Base-by-base conservation (phyloP, 2,113 vertebrate genomes). In the Hyaena hyaena region DNA sequence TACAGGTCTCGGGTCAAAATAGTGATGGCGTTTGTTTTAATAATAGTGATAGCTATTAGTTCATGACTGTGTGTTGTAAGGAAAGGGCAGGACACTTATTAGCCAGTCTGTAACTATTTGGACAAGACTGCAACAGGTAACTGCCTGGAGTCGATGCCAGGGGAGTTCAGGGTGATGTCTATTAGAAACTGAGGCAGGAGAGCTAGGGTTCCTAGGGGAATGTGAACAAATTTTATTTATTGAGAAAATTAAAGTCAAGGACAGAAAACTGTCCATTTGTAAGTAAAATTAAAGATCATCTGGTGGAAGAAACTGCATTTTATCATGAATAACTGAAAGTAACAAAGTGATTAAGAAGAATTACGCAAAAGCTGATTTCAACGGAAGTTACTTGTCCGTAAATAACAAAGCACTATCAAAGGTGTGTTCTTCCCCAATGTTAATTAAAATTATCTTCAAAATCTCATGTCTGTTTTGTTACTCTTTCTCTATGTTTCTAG, bases 361-460 rank as follows among this genome's bases (percentile, higher is more conserved):
- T 84, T 71, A 84, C 68, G 53, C 80, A 93, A 76, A 55, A 91
- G 48, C 69, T 95, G 63, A 17, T 71, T 93, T 82, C 39, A 76
- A 81, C 69, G 88, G 76, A 96, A 93, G 86, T 17, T 88, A 88
- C 23, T 93, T 77, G 88, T 85, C 55, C 93, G 12, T 53, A 91
- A 91, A 73, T 74, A 76, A 93, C 26, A 35, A 87, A 87, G 4
- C 71, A 31, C 35, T 83, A 55, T 79, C 95, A 87, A 90, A 79
- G 84, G 91, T 91, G 11, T 39, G 93, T 74, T 96, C 19, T 74
- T 74, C 21, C 80, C 21, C 63, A 55, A 3, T 84, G 16, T 66
- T 93, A 79, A 83, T 95, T 26, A 96, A 93, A 94, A 96, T 80
- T 76, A 45, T 91, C 33, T 93, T 71, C 68, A 66, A 96, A 93